These are phyloP conservation scores for Mohoua ochrocephala DNA, from an alignment of 2,113 vertebrate species.

Conservation along the genomic window DNA sequence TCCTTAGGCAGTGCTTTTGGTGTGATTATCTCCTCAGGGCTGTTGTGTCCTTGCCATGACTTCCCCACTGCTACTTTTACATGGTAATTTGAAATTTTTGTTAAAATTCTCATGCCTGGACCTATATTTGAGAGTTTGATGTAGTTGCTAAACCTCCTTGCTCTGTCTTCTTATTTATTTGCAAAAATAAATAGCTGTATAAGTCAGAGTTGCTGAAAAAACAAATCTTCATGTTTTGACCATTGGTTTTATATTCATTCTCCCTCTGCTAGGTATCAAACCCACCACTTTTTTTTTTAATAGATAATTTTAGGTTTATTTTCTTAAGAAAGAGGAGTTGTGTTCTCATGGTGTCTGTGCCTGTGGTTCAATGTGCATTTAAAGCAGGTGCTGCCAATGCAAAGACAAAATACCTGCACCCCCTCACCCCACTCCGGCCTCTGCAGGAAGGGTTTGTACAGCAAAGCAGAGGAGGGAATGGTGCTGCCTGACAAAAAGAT, in stretches of 20 bases:
- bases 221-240: neutral
- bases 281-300: neutral
- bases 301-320: neutral
- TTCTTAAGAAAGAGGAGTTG: neutral
- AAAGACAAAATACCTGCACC: neutral
- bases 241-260: neutral
- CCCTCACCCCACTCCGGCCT: neutral
- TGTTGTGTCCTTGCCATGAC: neutral
- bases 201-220: neutral
- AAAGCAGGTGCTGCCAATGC: neutral
- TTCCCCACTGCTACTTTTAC: neutral
- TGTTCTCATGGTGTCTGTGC: neutral
- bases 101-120: neutral
- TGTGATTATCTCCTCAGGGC: neutral
- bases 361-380: neutral
- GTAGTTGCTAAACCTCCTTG: neutral
- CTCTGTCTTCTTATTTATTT: neutral
- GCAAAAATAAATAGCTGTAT: neutral
- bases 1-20: neutral
- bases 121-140: neutral
- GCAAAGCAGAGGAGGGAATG: neutral
- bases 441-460: neutral
- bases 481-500: neutral
- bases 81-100: neutral
- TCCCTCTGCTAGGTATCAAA: neutral